These are phyloP conservation scores for Tupaia tana DNA, from an alignment of 2,113 vertebrate species.

Conservation along the genomic window DNA sequence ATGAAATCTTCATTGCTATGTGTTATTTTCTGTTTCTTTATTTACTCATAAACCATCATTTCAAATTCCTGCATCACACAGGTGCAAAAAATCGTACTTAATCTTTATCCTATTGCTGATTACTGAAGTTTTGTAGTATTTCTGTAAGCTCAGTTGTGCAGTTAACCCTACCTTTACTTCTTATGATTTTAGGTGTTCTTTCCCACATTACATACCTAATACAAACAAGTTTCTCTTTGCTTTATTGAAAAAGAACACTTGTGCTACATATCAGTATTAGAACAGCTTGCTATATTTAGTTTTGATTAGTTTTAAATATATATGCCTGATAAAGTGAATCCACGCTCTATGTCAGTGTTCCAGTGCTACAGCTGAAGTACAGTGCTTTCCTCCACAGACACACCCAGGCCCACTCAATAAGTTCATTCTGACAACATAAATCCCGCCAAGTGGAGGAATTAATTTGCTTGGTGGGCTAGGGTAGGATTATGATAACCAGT, in stretches of 20 bases:
- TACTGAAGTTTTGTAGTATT: background rate
- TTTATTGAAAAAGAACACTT: background rate
- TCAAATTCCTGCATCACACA: background rate
- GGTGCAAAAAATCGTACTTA: background rate
- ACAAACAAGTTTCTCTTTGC: background rate
- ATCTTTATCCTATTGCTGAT: background rate
- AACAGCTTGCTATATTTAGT: background rate
- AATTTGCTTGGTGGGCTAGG: background rate
- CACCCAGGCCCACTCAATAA: background rate
- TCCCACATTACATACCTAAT: background rate
- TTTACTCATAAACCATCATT: background rate
- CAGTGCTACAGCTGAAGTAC: background rate
- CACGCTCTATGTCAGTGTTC: background rate
- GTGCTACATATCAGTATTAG: background rate
- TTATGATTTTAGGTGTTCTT: background rate
- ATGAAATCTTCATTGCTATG: background rate
- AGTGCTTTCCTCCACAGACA: background rate
- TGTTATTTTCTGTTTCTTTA: background rate
- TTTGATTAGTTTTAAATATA: constrained; percentile 14
- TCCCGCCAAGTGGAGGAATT: background rate
- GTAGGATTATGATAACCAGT: background rate
- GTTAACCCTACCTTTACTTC: background rate
- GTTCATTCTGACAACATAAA: background rate
- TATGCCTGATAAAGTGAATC: background rate
- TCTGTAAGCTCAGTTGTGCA: background rate